Conservation (phyloP, 2,888 invertebrate genomes). For the Oligia fasciuncula region DNA sequence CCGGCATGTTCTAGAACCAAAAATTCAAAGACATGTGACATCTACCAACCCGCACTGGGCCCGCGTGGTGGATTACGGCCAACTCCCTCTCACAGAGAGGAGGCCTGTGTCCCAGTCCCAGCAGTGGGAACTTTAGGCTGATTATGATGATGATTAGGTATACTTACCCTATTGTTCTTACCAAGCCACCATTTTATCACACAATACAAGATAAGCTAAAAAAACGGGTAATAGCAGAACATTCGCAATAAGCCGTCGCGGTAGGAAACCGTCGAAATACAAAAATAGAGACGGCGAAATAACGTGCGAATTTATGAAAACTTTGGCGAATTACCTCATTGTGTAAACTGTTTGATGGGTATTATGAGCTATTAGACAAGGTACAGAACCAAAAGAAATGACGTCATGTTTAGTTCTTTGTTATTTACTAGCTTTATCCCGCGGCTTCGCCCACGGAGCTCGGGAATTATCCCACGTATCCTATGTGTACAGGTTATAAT, state of each 20-base stretch:
- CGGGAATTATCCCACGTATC: too few relatives aligned
- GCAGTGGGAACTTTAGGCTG: too few relatives aligned
- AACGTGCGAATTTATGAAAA: conserved; percentile 40
- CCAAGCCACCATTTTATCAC: background rate
- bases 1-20: too few relatives aligned
- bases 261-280: conserved; percentile 14
- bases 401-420: background rate
- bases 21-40: too few relatives aligned
- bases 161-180: background rate
- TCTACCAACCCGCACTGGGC: too few relatives aligned
- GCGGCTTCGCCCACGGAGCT: too few relatives aligned
- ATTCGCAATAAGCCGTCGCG: conserved; percentile 16
- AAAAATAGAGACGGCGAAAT: conserved; percentile 50
- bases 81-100: too few relatives aligned
- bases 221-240: background rate
- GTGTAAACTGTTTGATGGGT: conserved; percentile 16
- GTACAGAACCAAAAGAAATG: background rate
- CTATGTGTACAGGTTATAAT: too few relatives aligned
- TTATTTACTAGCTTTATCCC: background rate
- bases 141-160: too few relatives aligned
- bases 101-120: too few relatives aligned
- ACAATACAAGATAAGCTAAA: conserved; percentile 3
- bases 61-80: too few relatives aligned
- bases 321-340: conserved; percentile 46
- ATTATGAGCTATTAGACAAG: conserved; percentile 5